Percentiles rank a stretch among this genome's conserved stretches.
Conservation (phyloP, 2,113 vertebrate genomes). For the Tyrannus savana region DNA sequence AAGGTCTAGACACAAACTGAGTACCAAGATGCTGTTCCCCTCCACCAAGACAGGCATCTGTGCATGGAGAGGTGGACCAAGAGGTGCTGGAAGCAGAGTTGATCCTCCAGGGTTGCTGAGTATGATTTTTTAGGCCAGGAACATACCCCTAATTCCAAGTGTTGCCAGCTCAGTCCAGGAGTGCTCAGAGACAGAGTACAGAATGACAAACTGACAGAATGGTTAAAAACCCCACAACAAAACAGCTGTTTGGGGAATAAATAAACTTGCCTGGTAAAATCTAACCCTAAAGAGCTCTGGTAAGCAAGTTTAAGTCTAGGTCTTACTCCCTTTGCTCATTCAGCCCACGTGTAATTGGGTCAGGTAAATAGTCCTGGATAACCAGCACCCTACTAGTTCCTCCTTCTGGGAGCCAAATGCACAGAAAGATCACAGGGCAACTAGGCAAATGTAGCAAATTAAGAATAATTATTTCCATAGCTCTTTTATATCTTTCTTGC, state of each 20-base stretch:
- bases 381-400: neutral
- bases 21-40: neutral
- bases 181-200: accelerated
- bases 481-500: neutral
- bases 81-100: neutral
- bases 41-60: neutral
- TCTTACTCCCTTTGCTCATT: neutral
- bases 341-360: neutral
- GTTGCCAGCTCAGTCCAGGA: neutral
- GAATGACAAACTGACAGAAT: neutral
- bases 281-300: neutral
- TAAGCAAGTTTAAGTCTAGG: neutral
- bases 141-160: neutral
- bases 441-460: neutral
- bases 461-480: neutral
- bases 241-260: neutral
- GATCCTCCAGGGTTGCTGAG: neutral
- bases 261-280: neutral
- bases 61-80: neutral
- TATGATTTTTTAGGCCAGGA: neutral
- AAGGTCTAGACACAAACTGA: neutral
- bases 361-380: neutral
- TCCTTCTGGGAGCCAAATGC: neutral
- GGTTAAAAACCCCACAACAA: neutral
- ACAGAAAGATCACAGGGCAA: neutral